Base-by-base conservation (phyloP, 2,888 invertebrate species). In the Conomelus anceps region DNA sequence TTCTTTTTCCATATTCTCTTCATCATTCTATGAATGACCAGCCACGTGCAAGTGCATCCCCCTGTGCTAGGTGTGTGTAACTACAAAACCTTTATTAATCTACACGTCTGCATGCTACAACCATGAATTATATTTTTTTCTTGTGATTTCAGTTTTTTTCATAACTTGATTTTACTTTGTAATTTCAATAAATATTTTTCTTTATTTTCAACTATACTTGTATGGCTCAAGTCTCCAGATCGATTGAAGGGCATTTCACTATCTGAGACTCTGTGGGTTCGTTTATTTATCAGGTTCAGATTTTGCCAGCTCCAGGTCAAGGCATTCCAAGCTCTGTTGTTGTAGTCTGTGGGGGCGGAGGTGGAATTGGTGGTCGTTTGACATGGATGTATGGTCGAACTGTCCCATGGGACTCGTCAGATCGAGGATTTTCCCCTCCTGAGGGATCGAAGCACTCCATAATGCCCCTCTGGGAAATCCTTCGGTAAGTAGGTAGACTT, bases 301-400 rank as follows among this genome's bases (percentile, higher is more conserved):
- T 63, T n/a, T n/a, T 13, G 63, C 63, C 63, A 13, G 63, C 63
- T n/a, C 63, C 63, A 63, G 63, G 63, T 63, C 63, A 63, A 63
- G 63, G n/a, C 63, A 63, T 63, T 63, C 7, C n/a, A 63, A 63
- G 20, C 63, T 63, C 3, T 20, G 63, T 7, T 63, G 63, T 63
- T 63, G 63, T 63, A 63, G 63, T 63, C 13, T 34, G 34, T 34
- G 63, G 13, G 85, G 85, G 23, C 6, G 85, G 86, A 4, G 29
- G 26, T 24, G 22, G 86, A 86, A 86, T 24, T n/a, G 86, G 86
- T 23, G 86, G 86, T 86, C 11, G 23, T 24, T 23, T 86, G 86
- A 86, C 86, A 86, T 86, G 86, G 24, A 86, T 86, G 29, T 86
- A 86, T 86, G 86, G 86, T 22, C 26, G 86, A 63, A 63, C 29